phyloP scores from a whole-genome alignment of 2,888 invertebrate species.

The Cerastoderma edule region DNA sequence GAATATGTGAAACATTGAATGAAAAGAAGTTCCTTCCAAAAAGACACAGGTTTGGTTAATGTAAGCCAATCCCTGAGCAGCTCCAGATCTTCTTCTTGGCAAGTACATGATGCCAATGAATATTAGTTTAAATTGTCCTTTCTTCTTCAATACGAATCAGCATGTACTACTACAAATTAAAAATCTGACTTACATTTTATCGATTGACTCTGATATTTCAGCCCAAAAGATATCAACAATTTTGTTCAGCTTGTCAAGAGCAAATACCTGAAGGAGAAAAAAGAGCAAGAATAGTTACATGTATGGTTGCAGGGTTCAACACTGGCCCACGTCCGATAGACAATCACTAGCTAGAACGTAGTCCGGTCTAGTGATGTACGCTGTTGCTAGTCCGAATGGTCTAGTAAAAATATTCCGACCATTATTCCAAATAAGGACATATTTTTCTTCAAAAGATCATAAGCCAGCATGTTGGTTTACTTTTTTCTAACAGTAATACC shows the following conservation, averaged over 20 bases:
- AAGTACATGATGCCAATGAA: too few relatives aligned
- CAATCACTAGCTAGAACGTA: too few relatives aligned
- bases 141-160: too few relatives aligned
- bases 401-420: not conserved
- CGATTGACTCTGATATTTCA: slow-evolving; percentile 98
- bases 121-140: too few relatives aligned
- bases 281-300: not conserved
- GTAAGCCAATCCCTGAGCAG: too few relatives aligned
- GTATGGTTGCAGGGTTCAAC: not conserved
- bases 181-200: slow-evolving; percentile 89
- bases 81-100: too few relatives aligned
- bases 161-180: not conserved
- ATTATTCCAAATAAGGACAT: not conserved
- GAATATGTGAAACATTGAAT: too few relatives aligned
- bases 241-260: slow-evolving; percentile 94
- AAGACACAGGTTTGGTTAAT: too few relatives aligned
- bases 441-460: not conserved
- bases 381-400: not conserved
- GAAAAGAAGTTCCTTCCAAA: too few relatives aligned
- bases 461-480: too few relatives aligned
- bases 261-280: slow-evolving; percentile 87
- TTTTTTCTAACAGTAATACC: too few relatives aligned
- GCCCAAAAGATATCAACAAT: slow-evolving; percentile 99
- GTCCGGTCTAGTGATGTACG: too few relatives aligned
- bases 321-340: not conserved